Conservation (phyloP, 2,797 vertebrate species). For the Nyctalus aviator region DNA sequence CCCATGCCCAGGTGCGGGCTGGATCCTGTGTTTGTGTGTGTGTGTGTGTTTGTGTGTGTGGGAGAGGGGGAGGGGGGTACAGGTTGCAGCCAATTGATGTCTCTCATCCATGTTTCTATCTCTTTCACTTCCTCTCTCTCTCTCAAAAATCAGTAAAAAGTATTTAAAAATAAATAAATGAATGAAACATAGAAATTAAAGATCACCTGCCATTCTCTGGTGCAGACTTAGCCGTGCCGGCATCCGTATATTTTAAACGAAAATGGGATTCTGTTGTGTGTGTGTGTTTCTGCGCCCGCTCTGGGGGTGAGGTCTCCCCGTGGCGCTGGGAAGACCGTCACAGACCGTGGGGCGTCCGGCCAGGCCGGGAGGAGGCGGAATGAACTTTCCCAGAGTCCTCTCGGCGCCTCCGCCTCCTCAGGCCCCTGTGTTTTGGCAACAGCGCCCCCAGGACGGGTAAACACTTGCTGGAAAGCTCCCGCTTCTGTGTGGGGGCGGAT, state of each 20-base stretch:
- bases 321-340: background rate
- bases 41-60: no score
- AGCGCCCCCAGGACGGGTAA: background rate
- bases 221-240: background rate
- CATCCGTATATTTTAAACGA: background rate
- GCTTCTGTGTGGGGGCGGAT: background rate
- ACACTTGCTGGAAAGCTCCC: background rate
- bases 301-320: background rate
- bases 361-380: accelerated
- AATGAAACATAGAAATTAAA: background rate
- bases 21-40: no score
- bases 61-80: no score
- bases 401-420: background rate
- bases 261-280: background rate
- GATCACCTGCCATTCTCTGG: background rate
- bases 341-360: background rate
- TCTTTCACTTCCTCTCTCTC: no score
- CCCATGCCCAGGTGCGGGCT: no score
- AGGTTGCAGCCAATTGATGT: no score
- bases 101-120: no score
- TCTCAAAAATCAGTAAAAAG: no score
- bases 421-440: slow-evolving; percentile 25
- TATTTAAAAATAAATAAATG: background rate
- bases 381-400: background rate
- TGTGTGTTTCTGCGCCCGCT: background rate